These are phyloP conservation scores for Terrapene triunguis DNA, from an alignment of 2,113 vertebrate genomes.

Conservation along the genomic window DNA sequence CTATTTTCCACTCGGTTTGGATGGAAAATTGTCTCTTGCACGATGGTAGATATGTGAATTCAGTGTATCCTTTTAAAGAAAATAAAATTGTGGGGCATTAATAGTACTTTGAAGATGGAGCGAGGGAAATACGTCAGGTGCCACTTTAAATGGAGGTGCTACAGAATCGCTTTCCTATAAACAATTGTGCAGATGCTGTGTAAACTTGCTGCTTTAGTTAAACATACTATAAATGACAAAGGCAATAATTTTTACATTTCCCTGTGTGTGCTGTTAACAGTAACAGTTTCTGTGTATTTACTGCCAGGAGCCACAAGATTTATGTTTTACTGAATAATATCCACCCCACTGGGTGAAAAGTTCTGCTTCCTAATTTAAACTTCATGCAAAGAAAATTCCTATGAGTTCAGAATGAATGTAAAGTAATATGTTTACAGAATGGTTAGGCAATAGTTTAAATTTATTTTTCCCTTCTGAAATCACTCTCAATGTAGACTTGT, in stretches of 20 bases:
- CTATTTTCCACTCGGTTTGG: not conserved
- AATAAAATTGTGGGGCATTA: not conserved
- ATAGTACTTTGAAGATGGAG: not conserved
- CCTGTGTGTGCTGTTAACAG: not conserved
- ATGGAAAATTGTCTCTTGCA: not conserved
- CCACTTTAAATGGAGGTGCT: not conserved
- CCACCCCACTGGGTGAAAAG: not conserved
- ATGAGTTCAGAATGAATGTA: not conserved
- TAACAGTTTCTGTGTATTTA: constrained; percentile 24
- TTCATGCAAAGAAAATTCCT: not conserved
- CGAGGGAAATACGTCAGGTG: not conserved
- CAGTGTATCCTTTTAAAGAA: not conserved
- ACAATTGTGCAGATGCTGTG: not conserved
- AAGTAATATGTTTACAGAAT: not conserved
- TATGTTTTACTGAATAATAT: not conserved
- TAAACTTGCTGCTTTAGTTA: constrained; percentile 16
- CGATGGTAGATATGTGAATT: not conserved
- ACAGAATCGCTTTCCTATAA: not conserved
- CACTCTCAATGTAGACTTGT: not conserved
- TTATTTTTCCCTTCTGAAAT: not conserved
- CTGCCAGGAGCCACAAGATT: not conserved
- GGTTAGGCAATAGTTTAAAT: not conserved
- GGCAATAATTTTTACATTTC: not conserved
- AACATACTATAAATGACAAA: constrained; percentile 37
- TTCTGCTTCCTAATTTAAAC: not conserved